Evolutionary conservation across 2,113 vertebrate species (phyloP), one percentile per base, ranked within the genome.

Genomic region (Vimba vimba): DNA sequence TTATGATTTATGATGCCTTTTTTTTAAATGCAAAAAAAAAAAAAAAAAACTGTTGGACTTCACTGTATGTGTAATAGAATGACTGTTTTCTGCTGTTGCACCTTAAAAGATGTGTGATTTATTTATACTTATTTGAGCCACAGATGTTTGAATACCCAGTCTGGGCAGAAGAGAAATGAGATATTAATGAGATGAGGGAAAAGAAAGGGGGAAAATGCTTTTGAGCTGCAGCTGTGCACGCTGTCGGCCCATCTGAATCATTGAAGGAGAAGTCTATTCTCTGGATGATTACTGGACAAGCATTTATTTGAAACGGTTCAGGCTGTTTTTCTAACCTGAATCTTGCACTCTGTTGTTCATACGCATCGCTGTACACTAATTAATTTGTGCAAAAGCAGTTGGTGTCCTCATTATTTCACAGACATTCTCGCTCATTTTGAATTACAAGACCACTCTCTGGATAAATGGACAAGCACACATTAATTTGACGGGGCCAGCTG

Each of bases 321-420:
- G 86, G 55, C 77, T 62, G 21, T 64, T 82, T 47, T 87, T 60
- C 80, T 81, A 84, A 66, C 71, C 59, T 60, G 47, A 82, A 52
- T 62, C 76, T 27, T 84, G 88, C 55, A 30, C 23, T 82, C 3
- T 23, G 73, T 78, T 85, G 55, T 71, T 85, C 79, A 79, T 39
- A 43, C 57, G 45, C 78, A 74, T 79, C 25, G 25, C 36, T 78
- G 60, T 82, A 62, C 59, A 64, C 43, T 86, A 84, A 90, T 90
- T 88, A 86, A 87, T 87, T 84, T 71, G 83, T 74, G 27, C 47
- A 43, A 84, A 83, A 85, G 64, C 78, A 69, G 77, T 84, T 76
- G 78, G 82, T 87, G 87, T 89, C 68, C 79, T 86, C 59, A 55
- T 86, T 86, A 78, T 87, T 87, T 76, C 39, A 66, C 59, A 30